These are phyloP conservation scores for Pteronura brasiliensis DNA, from an alignment of 2,113 vertebrate genomes.

Conservation along the genomic window DNA sequence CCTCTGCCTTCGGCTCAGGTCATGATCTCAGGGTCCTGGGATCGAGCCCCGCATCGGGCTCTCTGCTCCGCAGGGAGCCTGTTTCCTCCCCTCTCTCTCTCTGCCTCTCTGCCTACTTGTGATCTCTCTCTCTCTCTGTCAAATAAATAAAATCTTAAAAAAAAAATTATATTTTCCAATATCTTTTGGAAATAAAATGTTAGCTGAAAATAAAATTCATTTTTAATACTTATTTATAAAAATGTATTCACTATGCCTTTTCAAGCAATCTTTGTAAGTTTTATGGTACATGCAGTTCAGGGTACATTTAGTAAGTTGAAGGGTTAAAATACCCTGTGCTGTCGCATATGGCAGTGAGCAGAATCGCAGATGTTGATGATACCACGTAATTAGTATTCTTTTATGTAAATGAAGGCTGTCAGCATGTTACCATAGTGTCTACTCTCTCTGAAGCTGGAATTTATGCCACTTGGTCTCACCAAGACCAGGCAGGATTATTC, in stretches of 20 bases:
- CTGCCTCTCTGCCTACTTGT: no score
- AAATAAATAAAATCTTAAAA: no score
- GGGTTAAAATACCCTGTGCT: slow-evolving; percentile 81
- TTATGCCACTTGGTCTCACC: slow-evolving; percentile 74
- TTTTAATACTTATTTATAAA: slow-evolving; percentile 26
- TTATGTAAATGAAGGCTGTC: slow-evolving; percentile 88
- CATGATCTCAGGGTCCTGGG: no score
- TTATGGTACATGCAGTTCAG: background rate
- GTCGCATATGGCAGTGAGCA: slow-evolving; percentile 85
- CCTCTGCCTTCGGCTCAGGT: no score
- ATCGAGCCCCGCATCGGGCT: no score
- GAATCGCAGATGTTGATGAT: slow-evolving; percentile 88
- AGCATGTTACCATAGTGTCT: slow-evolving; percentile 83
- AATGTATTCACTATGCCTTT: background rate
- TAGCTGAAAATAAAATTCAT: slow-evolving; percentile 19
- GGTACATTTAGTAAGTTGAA: slow-evolving; percentile 62
- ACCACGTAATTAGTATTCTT: slow-evolving; percentile 87
- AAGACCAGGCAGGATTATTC: slow-evolving; percentile 65
- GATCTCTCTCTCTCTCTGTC: no score
- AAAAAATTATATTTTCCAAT: slow-evolving; percentile 24
- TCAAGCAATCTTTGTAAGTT: background rate
- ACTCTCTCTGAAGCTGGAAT: slow-evolving; percentile 76
- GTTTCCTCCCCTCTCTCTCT: no score
- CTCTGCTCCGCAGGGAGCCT: no score
- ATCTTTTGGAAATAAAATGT: slow-evolving; percentile 40